Evolutionary conservation across 2,113 vertebrate genomes (phyloP), one percentile per base, ranked within the genome.

Genomic region (Tetrao urogallus): DNA sequence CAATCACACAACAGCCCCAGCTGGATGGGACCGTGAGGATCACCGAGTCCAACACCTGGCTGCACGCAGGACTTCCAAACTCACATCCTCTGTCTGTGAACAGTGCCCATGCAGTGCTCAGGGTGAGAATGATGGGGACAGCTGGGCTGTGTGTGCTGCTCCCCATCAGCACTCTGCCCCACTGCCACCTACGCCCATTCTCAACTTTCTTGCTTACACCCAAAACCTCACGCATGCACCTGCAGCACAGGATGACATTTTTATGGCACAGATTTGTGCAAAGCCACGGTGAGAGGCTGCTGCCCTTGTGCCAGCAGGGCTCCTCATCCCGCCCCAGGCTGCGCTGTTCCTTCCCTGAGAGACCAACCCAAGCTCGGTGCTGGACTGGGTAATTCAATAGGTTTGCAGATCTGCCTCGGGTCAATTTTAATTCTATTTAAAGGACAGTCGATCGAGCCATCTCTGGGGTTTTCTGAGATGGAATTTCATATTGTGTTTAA

Each of bases 371-470:
- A 92, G 72, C 92, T 97, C 45, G 1, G 7, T 82, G 94, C 66
- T 94, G 80, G 95, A 85, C 95, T 48, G 58, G 71, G 92, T 97
- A 97, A 98, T 97, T 97, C 97, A 97, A 97, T 97, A 97, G 96
- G 96, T 95, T 94, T 91, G n/a, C 95, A 98, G 97, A 97, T 97
- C 90, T 86, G 75, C 94, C 96, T 97, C 5, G 5, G 97, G 97
- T 98, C 98, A 97, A 97, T 98, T 98, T 97, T 97, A 98, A 98
- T 97, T 97, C 97, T 98, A 97, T 98, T 98, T 98, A 97, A 97
- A 98, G 97, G 97, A 95, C 94, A 97, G 97, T 98, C 95, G 19
- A 98, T 98, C 96, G 96, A 97, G 90, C 86, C 94, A 94, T 97
- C 97, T 97, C 97, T 91, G 91, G 96, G 93, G 96, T 71, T 92